A percentile compares a stretch with the other conserved stretches of the same genome.
These are phyloP conservation scores for Habroteleia sp. DNA, from an alignment of 2,888 invertebrate genomes.

Conservation along the genomic window DNA sequence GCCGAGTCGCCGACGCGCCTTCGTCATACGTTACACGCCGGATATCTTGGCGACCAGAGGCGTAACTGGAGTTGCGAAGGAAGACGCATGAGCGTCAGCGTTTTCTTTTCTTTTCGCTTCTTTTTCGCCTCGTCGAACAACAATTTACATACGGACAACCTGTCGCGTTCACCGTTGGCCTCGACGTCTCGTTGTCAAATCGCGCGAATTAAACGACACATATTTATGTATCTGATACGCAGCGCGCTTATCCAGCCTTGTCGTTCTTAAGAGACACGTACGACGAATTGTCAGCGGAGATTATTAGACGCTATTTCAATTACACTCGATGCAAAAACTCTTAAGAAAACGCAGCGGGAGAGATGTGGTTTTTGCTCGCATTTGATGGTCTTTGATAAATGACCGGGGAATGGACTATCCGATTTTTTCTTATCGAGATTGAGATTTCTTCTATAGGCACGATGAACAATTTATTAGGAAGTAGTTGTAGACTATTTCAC, in stretches of 20 bases:
- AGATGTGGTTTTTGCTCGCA: slow-evolving; percentile 20
- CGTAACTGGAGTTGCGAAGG: slow-evolving; percentile 48
- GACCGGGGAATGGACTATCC: slow-evolving; percentile 19
- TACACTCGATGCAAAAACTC: slow-evolving; percentile 20
- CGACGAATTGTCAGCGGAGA: slow-evolving; percentile 43
- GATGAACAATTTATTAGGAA: too few relatives aligned
- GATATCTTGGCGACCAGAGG: slow-evolving; percentile 41
- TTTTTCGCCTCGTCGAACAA: slow-evolving; percentile 11
- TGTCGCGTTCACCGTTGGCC: slow-evolving; percentile 20
- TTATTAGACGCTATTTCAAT: slow-evolving; percentile 49
- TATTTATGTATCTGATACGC: slow-evolving; percentile 54
- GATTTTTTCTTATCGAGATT: slow-evolving; percentile 27
- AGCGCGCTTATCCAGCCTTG: slow-evolving; percentile 18
- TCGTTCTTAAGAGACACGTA: slow-evolving; percentile 33
- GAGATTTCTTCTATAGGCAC: too few relatives aligned
- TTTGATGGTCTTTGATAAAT: slow-evolving; percentile 34
- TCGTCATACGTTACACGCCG: slow-evolving; percentile 52
- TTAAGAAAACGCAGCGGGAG: slow-evolving; percentile 3
- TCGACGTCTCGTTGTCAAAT: slow-evolving; percentile 43
- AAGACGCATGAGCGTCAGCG: slow-evolving; percentile 30
- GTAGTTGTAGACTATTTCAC: too few relatives aligned
- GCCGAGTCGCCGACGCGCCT: slow-evolving; percentile 47
- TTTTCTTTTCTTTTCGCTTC: slow-evolving; percentile 1
- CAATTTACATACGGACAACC: slow-evolving; percentile 52
- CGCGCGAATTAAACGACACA: slow-evolving; percentile 40